These are phyloP conservation scores for Anthoptus insignis DNA, from an alignment of 2,888 invertebrate genomes.

Conservation along the genomic window DNA sequence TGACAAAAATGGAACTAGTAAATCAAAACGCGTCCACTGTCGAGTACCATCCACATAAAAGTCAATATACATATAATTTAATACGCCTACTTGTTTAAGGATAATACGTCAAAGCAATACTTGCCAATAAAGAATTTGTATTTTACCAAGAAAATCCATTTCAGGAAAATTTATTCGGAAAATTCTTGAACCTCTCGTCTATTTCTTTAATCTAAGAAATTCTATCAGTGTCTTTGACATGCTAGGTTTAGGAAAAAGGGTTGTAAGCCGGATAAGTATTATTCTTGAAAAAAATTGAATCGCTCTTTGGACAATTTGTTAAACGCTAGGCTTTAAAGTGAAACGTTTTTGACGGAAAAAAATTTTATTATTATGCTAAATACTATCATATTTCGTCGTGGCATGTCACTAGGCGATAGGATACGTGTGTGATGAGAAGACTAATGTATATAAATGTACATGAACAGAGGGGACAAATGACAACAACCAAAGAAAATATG, in stretches of 20 bases:
- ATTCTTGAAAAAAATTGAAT: too few species aligned
- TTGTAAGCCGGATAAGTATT: neutral
- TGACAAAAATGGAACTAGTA: too few species aligned
- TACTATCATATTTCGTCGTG: too few species aligned
- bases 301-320: too few species aligned
- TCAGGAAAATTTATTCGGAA: neutral
- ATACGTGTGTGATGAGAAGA: too few species aligned
- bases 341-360: too few species aligned
- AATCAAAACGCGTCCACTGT: neutral
- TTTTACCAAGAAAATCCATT: constrained; percentile 21
- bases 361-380: too few species aligned
- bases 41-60: constrained; percentile 10
- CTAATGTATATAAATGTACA: too few species aligned
- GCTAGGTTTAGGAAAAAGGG: neutral
- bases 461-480: too few species aligned
- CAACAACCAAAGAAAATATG: too few species aligned
- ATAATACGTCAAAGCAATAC: constrained; percentile 22
- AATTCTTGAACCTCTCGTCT: constrained; percentile 10
- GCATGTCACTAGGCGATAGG: too few species aligned
- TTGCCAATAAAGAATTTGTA: constrained; percentile 19
- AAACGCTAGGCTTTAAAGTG: too few species aligned
- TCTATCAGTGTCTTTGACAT: neutral
- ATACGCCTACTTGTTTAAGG: constrained; percentile 10
- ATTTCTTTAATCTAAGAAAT: constrained; percentile 18
- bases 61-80: constrained; percentile 18